A percentile compares a stretch with the other conserved stretches of the same genome.
Conservation (phyloP, 1,140 invertebrate species). For the Neodiprion fabricii region DNA sequence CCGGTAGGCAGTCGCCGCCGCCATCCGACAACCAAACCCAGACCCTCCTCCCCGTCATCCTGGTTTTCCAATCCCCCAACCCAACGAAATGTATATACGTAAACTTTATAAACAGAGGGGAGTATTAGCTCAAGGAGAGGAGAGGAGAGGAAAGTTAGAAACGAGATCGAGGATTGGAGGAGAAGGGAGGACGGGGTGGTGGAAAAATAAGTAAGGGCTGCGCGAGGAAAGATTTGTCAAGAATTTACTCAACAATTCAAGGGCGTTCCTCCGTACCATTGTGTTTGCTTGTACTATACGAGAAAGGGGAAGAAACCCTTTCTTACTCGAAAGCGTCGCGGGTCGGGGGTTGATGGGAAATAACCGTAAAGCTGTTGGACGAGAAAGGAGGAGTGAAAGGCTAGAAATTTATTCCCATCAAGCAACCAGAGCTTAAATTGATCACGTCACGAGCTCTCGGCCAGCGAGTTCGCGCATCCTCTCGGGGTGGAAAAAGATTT, state of each 20-base stretch:
- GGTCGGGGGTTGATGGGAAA: background rate
- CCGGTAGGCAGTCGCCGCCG: background rate
- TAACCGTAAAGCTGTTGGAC: background rate
- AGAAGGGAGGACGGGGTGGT: background rate
- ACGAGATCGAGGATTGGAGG: background rate
- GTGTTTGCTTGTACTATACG: background rate
- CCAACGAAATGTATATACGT: background rate
- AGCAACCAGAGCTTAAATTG: background rate
- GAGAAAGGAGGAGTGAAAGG: background rate
- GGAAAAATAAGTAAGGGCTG: background rate
- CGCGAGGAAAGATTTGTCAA: background rate
- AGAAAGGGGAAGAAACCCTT: background rate
- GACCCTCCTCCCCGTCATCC: no score
- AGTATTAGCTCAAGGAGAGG: background rate
- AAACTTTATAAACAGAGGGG: slow-evolving; percentile 11
- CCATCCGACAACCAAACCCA: background rate
- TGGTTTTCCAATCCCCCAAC: background rate
- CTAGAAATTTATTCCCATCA: background rate
- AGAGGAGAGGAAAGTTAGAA: background rate
- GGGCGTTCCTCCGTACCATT: background rate
- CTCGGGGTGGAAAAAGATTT: no score
- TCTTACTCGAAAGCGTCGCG: background rate
- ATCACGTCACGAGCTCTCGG: background rate
- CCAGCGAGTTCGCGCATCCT: background rate
- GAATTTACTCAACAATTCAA: no score